Conservation (phyloP, 2,113 vertebrate species). For the Bothrops jararaca region DNA sequence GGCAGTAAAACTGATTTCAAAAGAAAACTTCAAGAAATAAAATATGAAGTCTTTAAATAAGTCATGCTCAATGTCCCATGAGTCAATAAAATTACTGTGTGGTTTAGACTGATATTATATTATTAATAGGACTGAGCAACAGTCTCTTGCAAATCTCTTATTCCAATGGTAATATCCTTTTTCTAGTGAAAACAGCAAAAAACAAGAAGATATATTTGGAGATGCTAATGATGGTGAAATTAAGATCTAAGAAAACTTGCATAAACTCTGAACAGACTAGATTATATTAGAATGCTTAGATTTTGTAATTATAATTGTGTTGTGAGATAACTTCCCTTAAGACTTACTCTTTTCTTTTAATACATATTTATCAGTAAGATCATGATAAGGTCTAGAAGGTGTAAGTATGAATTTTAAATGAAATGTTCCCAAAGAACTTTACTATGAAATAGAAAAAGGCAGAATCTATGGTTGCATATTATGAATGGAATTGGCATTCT, state of each 20-base stretch:
- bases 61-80: conserved; percentile 53
- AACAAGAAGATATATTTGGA: conserved; percentile 25
- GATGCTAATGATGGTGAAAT: conserved; percentile 45
- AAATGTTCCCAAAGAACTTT: background rate
- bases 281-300: conserved; percentile 32
- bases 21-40: conserved; percentile 48
- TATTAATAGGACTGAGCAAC: conserved; percentile 54
- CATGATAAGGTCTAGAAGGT: conserved; percentile 7
- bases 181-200: conserved; percentile 43
- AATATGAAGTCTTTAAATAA: conserved; percentile 51
- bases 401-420: conserved; percentile 16
- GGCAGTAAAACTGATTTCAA: conserved; percentile 56
- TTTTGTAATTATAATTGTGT: background rate
- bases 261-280: conserved; percentile 14
- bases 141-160: conserved; percentile 49
- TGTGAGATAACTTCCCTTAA: background rate
- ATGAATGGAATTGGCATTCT: background rate
- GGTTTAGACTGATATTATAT: conserved; percentile 55
- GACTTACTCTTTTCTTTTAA: conserved; percentile 12
- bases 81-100: conserved; percentile 64
- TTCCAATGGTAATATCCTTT: conserved; percentile 45
- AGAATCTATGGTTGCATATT: conserved; percentile 3
- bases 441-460: background rate
- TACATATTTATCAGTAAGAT: conserved; percentile 13
- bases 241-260: conserved; percentile 42